Percentiles rank a stretch among this genome's conserved stretches.
Evolutionary conservation across 2,113 vertebrate genomes (phyloP).

Genomic region (Oncorhynchus clarkii): DNA sequence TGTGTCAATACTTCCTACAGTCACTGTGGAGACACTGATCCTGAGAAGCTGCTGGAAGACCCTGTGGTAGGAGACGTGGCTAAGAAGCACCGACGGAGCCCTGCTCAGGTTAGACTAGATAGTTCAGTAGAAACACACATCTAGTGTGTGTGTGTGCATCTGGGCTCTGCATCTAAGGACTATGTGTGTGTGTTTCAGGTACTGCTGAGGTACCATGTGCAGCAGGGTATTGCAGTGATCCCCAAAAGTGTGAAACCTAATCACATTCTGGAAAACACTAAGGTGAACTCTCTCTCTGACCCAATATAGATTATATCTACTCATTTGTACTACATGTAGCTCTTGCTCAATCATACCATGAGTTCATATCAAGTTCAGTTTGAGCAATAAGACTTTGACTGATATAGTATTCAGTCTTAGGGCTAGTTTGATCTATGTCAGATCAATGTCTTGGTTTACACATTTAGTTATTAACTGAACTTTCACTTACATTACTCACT

Average conservation of each 20-base stretch:
- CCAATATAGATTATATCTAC: neutral
- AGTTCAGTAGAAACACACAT: neutral
- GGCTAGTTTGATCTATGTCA: neutral
- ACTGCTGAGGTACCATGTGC: slow-evolving; percentile 71
- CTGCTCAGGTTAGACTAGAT: slow-evolving; percentile 38
- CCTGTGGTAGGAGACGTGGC: slow-evolving; percentile 60
- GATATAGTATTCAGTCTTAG: too few relatives aligned
- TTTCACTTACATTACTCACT: neutral
- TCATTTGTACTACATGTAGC: neutral
- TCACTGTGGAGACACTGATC: slow-evolving; percentile 57
- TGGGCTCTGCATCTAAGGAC: neutral
- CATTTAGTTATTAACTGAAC: neutral
- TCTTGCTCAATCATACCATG: neutral
- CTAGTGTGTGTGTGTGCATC: neutral
- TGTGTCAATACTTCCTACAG: slow-evolving; percentile 33
- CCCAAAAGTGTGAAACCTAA: slow-evolving; percentile 74
- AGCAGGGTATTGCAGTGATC: slow-evolving; percentile 72
- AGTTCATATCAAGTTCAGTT: neutral
- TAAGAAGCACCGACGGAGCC: slow-evolving; percentile 55
- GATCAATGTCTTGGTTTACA: neutral
- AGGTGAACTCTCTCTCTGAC: slow-evolving; percentile 48
- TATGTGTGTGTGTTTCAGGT: slow-evolving; percentile 49
- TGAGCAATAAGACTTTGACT: neutral
- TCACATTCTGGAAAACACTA: slow-evolving; percentile 77
- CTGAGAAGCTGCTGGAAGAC: slow-evolving; percentile 65